Percentiles rank a stretch among this genome's conserved stretches.
Conservation (phyloP, 2,797 vertebrate genomes). For the Paedocypris micromegethes region DNA sequence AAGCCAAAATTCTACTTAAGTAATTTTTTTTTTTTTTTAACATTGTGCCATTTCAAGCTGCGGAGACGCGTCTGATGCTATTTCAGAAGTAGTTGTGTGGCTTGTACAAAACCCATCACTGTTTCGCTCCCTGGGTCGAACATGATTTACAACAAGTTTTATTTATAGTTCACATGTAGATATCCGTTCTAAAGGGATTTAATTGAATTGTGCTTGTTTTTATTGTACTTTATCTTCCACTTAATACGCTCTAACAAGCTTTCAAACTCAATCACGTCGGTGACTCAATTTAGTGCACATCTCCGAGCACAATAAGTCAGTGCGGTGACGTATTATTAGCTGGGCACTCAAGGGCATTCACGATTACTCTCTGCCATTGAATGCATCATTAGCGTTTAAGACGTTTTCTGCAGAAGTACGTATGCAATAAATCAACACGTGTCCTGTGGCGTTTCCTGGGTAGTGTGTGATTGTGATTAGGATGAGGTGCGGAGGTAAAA, state of each 20-base stretch:
- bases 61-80: conserved; percentile 4
- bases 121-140: conserved; percentile 3
- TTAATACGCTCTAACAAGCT: conserved; percentile 59
- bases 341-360: conserved; percentile 15
- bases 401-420: conserved; percentile 20
- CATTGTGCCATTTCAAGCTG: background rate
- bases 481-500: conserved; percentile 12
- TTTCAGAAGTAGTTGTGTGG: conserved; percentile 8
- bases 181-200: conserved; percentile 47
- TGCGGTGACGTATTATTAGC: conserved; percentile 26
- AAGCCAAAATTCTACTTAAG: too few relatives aligned
- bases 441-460: conserved; percentile 20
- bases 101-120: conserved; percentile 32
- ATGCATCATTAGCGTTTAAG: conserved; percentile 34
- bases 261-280: conserved; percentile 47
- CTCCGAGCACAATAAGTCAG: conserved; percentile 31
- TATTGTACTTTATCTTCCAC: conserved; percentile 56
- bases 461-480: conserved; percentile 34
- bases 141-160: conserved; percentile 14
- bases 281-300: conserved; percentile 36
- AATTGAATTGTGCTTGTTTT: conserved; percentile 51
- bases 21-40: too few relatives aligned
- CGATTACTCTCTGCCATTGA: conserved; percentile 29
- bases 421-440: conserved; percentile 33
- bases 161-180: conserved; percentile 34